These are phyloP conservation scores for Philonicus albiceps DNA, from an alignment of 2,888 invertebrate species.

Conservation along the genomic window DNA sequence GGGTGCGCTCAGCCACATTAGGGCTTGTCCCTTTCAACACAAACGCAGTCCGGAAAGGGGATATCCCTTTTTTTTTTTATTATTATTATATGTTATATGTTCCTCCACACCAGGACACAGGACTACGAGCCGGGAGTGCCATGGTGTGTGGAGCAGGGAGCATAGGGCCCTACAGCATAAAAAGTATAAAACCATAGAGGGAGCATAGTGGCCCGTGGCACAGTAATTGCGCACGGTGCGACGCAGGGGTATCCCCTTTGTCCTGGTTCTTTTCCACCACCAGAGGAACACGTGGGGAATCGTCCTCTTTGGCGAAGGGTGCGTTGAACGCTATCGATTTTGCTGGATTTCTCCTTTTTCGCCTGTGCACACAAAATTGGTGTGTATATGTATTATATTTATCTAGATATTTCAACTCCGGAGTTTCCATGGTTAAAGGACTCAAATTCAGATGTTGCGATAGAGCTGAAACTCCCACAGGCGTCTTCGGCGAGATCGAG, in stretches of 20 bases:
- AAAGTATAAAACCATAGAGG: background rate
- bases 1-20: background rate
- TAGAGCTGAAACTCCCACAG: background rate
- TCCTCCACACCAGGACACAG: background rate
- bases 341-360: constrained; percentile 17
- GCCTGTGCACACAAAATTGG: background rate
- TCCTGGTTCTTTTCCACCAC: background rate
- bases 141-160: background rate
- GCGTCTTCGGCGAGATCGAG: background rate
- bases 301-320: constrained; percentile 11
- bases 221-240: background rate
- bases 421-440: background rate
- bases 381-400: background rate
- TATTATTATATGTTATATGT: background rate
- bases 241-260: background rate
- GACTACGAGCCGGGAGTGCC: background rate
- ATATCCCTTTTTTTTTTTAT: background rate
- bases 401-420: background rate
- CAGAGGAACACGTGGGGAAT: constrained; percentile 19
- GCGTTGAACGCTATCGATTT: constrained; percentile 32
- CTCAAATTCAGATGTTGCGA: background rate
- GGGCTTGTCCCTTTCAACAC: background rate
- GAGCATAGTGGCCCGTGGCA: background rate
- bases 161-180: background rate
- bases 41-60: background rate